Conservation (phyloP, 2,113 vertebrate genomes). For the Myrmophylax atrothorax region DNA sequence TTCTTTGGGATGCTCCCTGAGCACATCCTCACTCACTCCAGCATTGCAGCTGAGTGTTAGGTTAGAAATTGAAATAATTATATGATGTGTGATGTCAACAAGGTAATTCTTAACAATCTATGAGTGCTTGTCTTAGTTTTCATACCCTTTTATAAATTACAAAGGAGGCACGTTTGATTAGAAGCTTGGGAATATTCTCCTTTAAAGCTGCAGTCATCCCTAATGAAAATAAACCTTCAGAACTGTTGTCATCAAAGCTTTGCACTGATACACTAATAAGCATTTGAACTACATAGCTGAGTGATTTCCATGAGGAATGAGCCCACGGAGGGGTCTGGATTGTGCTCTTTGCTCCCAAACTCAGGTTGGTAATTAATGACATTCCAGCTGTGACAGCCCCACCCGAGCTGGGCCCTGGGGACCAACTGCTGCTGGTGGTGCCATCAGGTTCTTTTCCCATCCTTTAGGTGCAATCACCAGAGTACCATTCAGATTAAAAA, state of each 20-base stretch:
- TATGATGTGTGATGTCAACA: background rate
- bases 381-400: background rate
- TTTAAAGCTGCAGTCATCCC: background rate
- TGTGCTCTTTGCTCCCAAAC: background rate
- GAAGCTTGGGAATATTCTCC: background rate
- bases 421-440: background rate
- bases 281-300: background rate
- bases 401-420: background rate
- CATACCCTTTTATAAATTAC: background rate
- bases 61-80: background rate
- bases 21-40: background rate
- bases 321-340: background rate
- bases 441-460: background rate
- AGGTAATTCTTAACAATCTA: background rate
- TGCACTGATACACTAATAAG: background rate
- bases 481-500: background rate
- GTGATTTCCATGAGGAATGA: background rate
- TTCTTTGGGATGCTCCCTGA: background rate
- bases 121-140: background rate
- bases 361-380: background rate
- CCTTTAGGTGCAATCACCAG: background rate
- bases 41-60: background rate
- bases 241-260: slow-evolving; percentile 1
- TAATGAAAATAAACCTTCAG: slow-evolving; percentile 8
- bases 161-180: background rate